A percentile compares a stretch with the other conserved stretches of the same genome.
Evolutionary conservation across 2,113 vertebrate genomes (phyloP).

Genomic region (Vireo altiloquus): DNA sequence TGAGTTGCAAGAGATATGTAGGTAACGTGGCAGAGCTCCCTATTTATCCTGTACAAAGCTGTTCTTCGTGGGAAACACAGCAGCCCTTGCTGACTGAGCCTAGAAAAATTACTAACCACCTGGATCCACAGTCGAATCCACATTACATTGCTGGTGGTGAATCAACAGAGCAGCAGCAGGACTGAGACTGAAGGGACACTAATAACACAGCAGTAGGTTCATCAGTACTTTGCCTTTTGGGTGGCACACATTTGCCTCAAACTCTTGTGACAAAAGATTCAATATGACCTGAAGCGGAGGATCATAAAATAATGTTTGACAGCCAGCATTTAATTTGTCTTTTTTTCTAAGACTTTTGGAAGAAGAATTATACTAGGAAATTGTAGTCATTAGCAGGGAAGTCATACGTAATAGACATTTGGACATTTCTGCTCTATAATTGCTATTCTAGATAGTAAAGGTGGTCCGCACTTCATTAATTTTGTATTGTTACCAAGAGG

Average conservation of each 20-base stretch:
- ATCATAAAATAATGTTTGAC: background rate
- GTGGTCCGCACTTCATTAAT: background rate
- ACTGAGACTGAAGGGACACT: background rate
- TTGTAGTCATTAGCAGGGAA: background rate
- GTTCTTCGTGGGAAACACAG: background rate
- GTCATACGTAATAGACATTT: background rate
- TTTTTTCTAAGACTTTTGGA: background rate
- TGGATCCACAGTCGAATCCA: background rate
- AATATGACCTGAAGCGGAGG: background rate
- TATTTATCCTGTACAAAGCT: background rate
- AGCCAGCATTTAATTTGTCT: background rate
- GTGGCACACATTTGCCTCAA: background rate
- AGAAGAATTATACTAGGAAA: slow-evolving; percentile 14
- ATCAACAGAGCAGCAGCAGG: background rate
- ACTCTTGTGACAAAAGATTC: background rate
- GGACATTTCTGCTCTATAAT: background rate
- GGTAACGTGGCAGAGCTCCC: background rate
- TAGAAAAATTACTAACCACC: background rate
- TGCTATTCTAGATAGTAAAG: background rate
- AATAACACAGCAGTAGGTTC: background rate
- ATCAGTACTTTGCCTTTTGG: background rate
- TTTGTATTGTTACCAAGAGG: background rate
- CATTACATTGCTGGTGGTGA: background rate
- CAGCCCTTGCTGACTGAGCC: background rate
- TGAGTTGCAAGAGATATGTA: background rate